phyloP scores from a whole-genome alignment of 2,888 invertebrate species.

The Therioaphis trifolii region DNA sequence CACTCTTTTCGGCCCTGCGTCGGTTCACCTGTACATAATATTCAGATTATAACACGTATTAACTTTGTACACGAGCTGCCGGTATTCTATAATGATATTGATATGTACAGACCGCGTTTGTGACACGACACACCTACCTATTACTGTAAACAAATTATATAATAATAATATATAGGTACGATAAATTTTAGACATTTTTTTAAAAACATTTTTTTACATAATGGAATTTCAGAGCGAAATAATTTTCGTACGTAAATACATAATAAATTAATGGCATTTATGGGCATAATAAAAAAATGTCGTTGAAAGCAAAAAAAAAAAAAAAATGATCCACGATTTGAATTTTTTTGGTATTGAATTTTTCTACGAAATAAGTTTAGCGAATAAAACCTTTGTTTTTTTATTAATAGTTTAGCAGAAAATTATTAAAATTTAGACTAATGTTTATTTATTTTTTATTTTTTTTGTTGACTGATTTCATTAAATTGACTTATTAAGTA shows the following conservation, averaged over 20 bases:
- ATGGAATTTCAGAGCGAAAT: conserved; percentile 8
- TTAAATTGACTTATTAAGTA: too few relatives aligned
- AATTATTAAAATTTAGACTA: background rate
- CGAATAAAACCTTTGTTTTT: background rate
- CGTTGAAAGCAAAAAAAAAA: too few relatives aligned
- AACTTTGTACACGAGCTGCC: too few relatives aligned
- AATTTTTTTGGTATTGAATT: background rate
- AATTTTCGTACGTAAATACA: too few relatives aligned
- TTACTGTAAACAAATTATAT: too few relatives aligned
- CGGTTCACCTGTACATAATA: too few relatives aligned
- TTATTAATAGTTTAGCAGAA: too few relatives aligned
- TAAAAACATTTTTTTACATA: background rate
- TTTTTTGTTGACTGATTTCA: too few relatives aligned
- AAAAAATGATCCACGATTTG: background rate
- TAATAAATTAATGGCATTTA: background rate
- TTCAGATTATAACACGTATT: too few relatives aligned
- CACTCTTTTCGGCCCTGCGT: background rate
- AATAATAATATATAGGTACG: background rate
- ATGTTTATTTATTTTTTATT: background rate
- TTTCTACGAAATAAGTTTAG: too few relatives aligned
- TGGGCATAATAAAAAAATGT: background rate
- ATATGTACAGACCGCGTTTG: background rate
- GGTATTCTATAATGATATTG: background rate
- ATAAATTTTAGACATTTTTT: background rate
- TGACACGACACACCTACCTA: background rate